phyloP scores from a whole-genome alignment of 53 echinoderm and acorn worm species.

The Crossaster papposus region DNA sequence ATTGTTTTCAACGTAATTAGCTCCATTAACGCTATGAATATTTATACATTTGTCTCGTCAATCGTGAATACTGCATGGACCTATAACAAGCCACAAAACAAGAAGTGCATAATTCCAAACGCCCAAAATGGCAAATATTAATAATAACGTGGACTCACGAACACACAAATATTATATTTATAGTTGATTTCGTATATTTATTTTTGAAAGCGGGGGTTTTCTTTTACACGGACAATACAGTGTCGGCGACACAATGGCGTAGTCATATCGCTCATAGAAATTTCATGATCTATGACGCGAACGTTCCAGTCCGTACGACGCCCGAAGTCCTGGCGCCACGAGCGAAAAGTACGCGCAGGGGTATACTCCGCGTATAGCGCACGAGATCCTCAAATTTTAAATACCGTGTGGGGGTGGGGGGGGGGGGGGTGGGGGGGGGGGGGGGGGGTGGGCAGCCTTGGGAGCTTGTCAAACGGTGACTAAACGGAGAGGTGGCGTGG shows the following conservation, averaged over 20 bases:
- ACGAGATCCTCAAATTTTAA: neutral
- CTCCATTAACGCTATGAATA: slow-evolving; percentile 1
- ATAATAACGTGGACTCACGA: neutral
- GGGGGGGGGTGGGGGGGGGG: too few relatives aligned
- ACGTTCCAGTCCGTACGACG: neutral
- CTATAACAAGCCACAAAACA: neutral
- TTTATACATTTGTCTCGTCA: neutral
- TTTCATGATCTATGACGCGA: slow-evolving; percentile 42
- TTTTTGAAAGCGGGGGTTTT: neutral
- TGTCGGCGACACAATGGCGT: neutral
- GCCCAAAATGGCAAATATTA: neutral
- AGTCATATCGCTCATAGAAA: slow-evolving; percentile 30
- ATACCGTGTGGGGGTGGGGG: too few relatives aligned
- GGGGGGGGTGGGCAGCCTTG: too few relatives aligned
- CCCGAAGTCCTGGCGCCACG: neutral
- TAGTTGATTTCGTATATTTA: neutral
- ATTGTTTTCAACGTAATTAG: neutral
- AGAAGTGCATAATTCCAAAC: neutral
- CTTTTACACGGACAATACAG: neutral
- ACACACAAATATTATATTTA: neutral
- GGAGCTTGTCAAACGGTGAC: too few relatives aligned
- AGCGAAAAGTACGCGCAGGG: neutral
- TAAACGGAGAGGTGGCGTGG: too few relatives aligned
- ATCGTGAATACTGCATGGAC: slow-evolving; percentile 14
- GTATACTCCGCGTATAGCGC: neutral